A percentile compares a stretch with the other conserved stretches of the same genome.
Evolutionary conservation across 2,113 vertebrate species (phyloP).

Genomic region (Lamprologus callipterus): DNA sequence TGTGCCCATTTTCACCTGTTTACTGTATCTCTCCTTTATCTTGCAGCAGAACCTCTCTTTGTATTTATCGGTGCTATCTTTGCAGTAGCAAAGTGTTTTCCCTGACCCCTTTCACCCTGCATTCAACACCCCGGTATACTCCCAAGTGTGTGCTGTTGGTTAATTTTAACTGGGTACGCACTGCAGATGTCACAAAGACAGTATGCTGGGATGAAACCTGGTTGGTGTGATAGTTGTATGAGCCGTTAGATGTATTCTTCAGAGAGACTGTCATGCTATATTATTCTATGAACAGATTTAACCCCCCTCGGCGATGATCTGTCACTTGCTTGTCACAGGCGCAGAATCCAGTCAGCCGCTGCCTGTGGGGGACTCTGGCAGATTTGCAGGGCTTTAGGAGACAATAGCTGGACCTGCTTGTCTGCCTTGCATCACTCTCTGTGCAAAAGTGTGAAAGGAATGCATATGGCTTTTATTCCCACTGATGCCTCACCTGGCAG

Average conservation of each 20-base stretch:
- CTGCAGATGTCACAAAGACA: background rate
- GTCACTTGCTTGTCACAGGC: conserved; percentile 44
- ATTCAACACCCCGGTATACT: background rate
- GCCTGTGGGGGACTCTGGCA: conserved; percentile 24
- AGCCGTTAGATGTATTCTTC: background rate
- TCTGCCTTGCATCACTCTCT: conserved; percentile 32
- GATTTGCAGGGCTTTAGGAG: conserved; percentile 50
- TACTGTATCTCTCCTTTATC: background rate
- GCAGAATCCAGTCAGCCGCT: conserved; percentile 25
- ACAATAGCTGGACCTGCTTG: conserved; percentile 30
- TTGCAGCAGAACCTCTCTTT: background rate
- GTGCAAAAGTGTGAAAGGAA: conserved; percentile 6
- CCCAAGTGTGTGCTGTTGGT: background rate
- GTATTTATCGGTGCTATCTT: background rate
- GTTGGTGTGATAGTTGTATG: background rate
- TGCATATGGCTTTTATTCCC: conserved; percentile 17
- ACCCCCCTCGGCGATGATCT: conserved; percentile 23
- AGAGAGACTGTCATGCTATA: conserved; percentile 28
- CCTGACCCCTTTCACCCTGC: background rate
- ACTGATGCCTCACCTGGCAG: background rate
- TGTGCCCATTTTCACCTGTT: background rate
- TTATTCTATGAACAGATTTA: conserved; percentile 38
- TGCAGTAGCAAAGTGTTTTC: background rate
- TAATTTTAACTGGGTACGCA: background rate
- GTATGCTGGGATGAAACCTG: background rate